Conservation (phyloP, 2,797 vertebrate species). For the Eremophila alpestris region DNA sequence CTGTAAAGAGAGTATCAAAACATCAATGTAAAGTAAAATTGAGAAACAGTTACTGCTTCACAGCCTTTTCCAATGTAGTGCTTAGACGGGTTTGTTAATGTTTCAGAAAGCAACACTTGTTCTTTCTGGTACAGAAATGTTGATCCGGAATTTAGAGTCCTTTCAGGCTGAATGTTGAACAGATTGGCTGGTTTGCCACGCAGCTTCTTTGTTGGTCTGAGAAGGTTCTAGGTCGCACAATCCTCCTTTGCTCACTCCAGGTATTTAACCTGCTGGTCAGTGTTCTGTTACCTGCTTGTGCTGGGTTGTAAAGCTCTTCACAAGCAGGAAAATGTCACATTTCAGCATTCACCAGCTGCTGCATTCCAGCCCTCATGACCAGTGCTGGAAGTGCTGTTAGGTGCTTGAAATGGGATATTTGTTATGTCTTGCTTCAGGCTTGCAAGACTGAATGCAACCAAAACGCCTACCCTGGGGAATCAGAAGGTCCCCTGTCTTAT, state of each 20-base stretch:
- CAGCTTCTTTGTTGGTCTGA: background rate
- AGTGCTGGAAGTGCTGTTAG: background rate
- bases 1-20: background rate
- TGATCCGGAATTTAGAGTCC: background rate
- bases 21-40: background rate
- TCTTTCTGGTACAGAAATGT: background rate
- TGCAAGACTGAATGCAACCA: background rate
- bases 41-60: background rate
- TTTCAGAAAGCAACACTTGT: background rate
- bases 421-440: background rate
- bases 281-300: background rate
- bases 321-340: background rate
- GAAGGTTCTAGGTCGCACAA: background rate
- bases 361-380: background rate
- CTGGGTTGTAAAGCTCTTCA: background rate
- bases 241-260: background rate
- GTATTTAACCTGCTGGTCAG: background rate
- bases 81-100: too few species aligned
- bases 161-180: background rate
- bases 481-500: background rate
- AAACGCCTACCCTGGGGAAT: background rate
- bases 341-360: background rate
- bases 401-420: background rate
- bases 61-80: background rate
- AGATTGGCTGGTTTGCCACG: background rate